phyloP scores from a whole-genome alignment of 2,888 invertebrate species.

The Scaptomyza caliginosa region DNA sequence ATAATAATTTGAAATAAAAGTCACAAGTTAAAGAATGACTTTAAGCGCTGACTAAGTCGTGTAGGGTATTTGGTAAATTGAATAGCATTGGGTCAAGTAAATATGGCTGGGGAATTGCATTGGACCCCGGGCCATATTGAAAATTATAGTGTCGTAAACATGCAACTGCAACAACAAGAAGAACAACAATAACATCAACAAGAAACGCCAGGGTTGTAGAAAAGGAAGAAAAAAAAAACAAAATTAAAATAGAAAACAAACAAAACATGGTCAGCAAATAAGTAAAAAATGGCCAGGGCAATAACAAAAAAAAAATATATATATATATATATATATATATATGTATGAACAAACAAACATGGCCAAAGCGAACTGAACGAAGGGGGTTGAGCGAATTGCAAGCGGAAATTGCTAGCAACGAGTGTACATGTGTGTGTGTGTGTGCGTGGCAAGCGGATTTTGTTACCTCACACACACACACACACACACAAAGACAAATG shows the following conservation, averaged over 20 bases:
- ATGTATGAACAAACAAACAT: conserved; percentile 14
- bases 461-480: conserved; percentile 31
- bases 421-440: conserved; percentile 27
- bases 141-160: conserved; percentile 74
- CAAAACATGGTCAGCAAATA: conserved; percentile 61
- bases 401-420: conserved; percentile 69
- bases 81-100: conserved; percentile 1
- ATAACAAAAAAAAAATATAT: conserved; percentile 14
- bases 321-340: neutral
- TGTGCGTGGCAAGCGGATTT: conserved; percentile 29
- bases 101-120: neutral
- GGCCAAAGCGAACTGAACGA: conserved; percentile 2
- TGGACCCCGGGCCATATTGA: conserved; percentile 53
- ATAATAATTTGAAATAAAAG: neutral
- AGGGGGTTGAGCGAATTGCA: conserved; percentile 46
- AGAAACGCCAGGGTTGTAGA: neutral
- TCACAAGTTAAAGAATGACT: too few relatives aligned
- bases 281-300: conserved; percentile 35
- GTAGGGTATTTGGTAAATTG: conserved; percentile 22
- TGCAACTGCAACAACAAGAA: conserved; percentile 60
- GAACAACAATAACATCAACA: conserved; percentile 25
- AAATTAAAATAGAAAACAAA: conserved; percentile 67
- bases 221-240: conserved; percentile 30
- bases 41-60: too few relatives aligned
- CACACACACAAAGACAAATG: conserved; percentile 21